A percentile compares a stretch with the other conserved stretches of the same genome.
Evolutionary conservation across 2,888 invertebrate genomes (phyloP).

Genomic region (Lepidonotus clava): DNA sequence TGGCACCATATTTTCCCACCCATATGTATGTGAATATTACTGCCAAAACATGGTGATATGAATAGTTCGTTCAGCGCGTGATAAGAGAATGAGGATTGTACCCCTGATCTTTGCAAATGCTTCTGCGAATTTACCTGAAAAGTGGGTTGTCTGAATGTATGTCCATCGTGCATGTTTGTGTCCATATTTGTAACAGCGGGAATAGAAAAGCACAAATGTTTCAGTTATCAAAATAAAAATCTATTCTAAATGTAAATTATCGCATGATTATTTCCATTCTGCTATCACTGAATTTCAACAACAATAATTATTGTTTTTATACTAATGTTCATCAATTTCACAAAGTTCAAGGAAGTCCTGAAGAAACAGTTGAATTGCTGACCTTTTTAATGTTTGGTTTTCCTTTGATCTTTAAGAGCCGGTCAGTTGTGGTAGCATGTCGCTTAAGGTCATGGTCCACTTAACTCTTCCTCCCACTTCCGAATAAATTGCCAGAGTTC

Average conservation of each 20-base stretch:
- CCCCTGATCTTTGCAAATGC: background rate
- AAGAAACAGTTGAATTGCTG: background rate
- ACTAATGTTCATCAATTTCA: no score
- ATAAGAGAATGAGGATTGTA: no score
- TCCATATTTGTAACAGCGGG: constrained; percentile 2
- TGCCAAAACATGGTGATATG: background rate
- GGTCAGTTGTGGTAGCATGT: background rate
- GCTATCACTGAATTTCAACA: no score
- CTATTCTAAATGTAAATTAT: constrained; percentile 31
- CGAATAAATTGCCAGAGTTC: background rate
- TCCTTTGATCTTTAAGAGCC: background rate
- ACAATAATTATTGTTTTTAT: no score
- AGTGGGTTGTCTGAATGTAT: constrained; percentile 8
- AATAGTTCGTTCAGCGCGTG: no score
- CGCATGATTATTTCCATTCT: no score
- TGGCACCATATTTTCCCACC: background rate
- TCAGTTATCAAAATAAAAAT: constrained; percentile 41
- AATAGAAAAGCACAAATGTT: constrained; percentile 35
- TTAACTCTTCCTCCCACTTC: background rate
- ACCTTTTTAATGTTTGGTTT: background rate
- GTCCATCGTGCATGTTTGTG: constrained; percentile 12
- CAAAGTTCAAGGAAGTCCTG: background rate
- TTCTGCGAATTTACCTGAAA: constrained; percentile 11
- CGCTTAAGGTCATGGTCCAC: background rate
- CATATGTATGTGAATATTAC: background rate